These are phyloP conservation scores for Cistogaster globosa DNA, from an alignment of 2,888 invertebrate species.

Conservation along the genomic window DNA sequence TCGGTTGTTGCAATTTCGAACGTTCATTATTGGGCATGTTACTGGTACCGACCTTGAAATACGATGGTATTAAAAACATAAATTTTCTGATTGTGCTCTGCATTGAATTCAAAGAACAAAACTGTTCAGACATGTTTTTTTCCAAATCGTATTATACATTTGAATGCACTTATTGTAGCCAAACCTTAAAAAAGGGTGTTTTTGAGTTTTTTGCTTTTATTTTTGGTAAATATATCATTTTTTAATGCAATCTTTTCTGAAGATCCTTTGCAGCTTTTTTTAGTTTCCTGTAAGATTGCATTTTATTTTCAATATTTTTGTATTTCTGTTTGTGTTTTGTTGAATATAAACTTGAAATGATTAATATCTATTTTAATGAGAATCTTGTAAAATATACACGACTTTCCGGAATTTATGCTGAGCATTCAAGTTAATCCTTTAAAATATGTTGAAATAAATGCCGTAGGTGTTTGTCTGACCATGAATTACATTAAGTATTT, in stretches of 20 bases:
- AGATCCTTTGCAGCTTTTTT: slow-evolving; percentile 47
- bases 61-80: slow-evolving; percentile 77
- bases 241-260: slow-evolving; percentile 25
- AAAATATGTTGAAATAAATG: slow-evolving; percentile 63
- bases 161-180: slow-evolving; percentile 43
- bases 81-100: slow-evolving; percentile 74
- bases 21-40: slow-evolving; percentile 31
- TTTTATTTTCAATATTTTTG: background rate
- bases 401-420: slow-evolving; percentile 11
- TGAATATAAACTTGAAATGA: slow-evolving; percentile 74
- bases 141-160: slow-evolving; percentile 44
- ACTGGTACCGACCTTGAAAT: slow-evolving; percentile 79
- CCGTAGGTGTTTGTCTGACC: slow-evolving; percentile 73
- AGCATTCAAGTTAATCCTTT: slow-evolving; percentile 52
- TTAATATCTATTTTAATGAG: slow-evolving; percentile 81
- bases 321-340: slow-evolving; percentile 12
- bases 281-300: slow-evolving; percentile 43
- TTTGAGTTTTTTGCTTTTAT: slow-evolving; percentile 5
- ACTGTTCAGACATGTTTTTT: slow-evolving; percentile 35
- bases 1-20: slow-evolving; percentile 57
- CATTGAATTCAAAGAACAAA: slow-evolving; percentile 39
- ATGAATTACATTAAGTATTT: slow-evolving; percentile 31
- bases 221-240: slow-evolving; percentile 69
- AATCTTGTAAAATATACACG: slow-evolving; percentile 77
- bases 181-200: slow-evolving; percentile 63